These are phyloP conservation scores for Macropus fuliginosus DNA, from an alignment of 2,797 vertebrate species.

Conservation along the genomic window DNA sequence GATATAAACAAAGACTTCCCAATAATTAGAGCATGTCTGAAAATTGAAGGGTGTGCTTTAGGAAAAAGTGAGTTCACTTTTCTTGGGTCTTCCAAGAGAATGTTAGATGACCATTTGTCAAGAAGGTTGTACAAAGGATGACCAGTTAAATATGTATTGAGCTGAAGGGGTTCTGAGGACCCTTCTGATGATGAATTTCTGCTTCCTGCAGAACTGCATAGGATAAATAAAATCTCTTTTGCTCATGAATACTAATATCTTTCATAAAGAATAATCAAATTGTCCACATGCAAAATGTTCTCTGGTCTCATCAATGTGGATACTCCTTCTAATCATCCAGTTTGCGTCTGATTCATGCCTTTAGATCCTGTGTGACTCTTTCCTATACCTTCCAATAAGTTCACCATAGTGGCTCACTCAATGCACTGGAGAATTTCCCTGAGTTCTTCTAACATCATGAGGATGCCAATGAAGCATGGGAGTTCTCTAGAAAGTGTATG, in stretches of 20 bases:
- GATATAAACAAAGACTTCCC: neutral
- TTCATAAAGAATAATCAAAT: neutral
- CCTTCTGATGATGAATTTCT: neutral
- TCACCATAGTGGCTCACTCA: neutral
- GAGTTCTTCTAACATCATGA: neutral
- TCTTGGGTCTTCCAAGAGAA: neutral
- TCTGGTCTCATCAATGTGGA: neutral
- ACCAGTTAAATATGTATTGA: neutral
- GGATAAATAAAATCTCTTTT: neutral
- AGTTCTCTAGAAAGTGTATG: neutral
- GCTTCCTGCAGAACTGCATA: neutral
- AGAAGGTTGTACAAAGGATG: neutral
- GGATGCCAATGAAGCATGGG: neutral
- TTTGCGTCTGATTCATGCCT: neutral
- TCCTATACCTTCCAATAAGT: neutral
- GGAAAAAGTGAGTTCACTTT: neutral
- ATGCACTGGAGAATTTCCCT: neutral
- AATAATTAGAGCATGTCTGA: neutral
- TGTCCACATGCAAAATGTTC: neutral
- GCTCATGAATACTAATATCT: neutral
- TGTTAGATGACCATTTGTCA: neutral
- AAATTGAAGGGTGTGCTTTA: neutral
- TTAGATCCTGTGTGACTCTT: neutral
- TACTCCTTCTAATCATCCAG: neutral
- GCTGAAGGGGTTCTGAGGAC: neutral